Evolutionary conservation across 2,888 invertebrate genomes (phyloP).

Genomic region (Nephrotoma flavescens): DNA sequence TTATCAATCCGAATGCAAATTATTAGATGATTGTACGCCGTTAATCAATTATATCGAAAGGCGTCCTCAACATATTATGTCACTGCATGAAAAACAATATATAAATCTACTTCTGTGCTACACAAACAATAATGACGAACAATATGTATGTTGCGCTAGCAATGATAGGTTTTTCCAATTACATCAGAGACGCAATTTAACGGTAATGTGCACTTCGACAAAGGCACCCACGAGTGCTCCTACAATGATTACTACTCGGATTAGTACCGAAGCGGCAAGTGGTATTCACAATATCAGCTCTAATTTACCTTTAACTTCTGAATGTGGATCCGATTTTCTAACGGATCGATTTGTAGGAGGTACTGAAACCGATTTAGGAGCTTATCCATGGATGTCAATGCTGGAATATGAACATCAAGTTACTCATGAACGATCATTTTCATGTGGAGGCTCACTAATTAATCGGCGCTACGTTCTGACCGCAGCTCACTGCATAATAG

Average conservation of each 20-base stretch:
- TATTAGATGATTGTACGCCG: not conserved
- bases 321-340: conserved; percentile 34
- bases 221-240: not conserved
- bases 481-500: not conserved
- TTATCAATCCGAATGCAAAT: not conserved
- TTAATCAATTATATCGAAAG: not conserved
- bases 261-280: not conserved
- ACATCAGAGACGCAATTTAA: not conserved
- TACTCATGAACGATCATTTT: conserved; percentile 12
- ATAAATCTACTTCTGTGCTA: not conserved
- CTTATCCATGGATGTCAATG: conserved; percentile 55
- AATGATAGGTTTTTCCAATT: not conserved
- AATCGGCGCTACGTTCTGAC: not conserved
- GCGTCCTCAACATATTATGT: not conserved
- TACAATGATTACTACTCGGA: no score
- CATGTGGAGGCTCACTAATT: not conserved
- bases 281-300: not conserved
- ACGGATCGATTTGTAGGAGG: conserved; percentile 41
- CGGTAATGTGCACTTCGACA: not conserved
- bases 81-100: not conserved
- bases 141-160: not conserved
- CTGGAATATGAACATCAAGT: conserved; percentile 45
- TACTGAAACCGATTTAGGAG: conserved; percentile 40
- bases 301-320: not conserved
- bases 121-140: not conserved